phyloP scores from a whole-genome alignment of 1,140 invertebrate genomes.

The Hormaphis cornu region DNA sequence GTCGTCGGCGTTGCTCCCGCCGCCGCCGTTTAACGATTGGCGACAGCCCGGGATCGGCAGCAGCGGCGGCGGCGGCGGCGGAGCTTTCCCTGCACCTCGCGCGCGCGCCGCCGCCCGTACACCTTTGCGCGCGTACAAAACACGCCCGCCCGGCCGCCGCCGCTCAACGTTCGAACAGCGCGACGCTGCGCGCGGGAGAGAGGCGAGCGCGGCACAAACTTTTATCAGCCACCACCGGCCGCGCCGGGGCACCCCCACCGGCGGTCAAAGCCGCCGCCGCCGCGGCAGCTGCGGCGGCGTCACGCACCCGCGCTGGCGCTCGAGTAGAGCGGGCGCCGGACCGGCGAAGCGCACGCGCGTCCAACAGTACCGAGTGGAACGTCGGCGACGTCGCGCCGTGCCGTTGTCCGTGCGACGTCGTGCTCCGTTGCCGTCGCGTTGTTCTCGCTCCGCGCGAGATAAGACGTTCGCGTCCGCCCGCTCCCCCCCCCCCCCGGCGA shows the following conservation, averaged over 20 bases:
- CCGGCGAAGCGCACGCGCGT: slow-evolving; percentile 13
- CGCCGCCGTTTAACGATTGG: slow-evolving; percentile 32
- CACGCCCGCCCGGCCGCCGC: not conserved
- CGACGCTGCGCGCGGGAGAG: not conserved
- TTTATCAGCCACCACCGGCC: slow-evolving; percentile 19
- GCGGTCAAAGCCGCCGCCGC: not conserved
- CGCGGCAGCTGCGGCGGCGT: not conserved
- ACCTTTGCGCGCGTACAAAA: slow-evolving; percentile 12
- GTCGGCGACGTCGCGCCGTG: slow-evolving; percentile 7
- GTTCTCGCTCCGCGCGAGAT: slow-evolving; percentile 1
- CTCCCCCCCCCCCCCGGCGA: not conserved
- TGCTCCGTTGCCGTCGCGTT: not conserved
- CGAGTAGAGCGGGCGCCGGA: not conserved
- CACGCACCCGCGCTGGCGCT: slow-evolving; percentile 19
- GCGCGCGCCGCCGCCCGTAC: not conserved
- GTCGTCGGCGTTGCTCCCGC: not conserved
- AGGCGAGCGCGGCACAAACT: not conserved
- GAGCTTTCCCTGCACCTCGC: not conserved
- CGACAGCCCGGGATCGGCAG: slow-evolving; percentile 32
- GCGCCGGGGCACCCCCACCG: not conserved
- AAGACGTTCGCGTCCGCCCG: not conserved
- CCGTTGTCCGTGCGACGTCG: not conserved
- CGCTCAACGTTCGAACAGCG: no score
- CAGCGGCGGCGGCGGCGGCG: not conserved
- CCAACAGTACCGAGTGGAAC: slow-evolving; percentile 18